Base-by-base conservation (phyloP, 2,888 invertebrate species). In the Copidosoma aretas region DNA sequence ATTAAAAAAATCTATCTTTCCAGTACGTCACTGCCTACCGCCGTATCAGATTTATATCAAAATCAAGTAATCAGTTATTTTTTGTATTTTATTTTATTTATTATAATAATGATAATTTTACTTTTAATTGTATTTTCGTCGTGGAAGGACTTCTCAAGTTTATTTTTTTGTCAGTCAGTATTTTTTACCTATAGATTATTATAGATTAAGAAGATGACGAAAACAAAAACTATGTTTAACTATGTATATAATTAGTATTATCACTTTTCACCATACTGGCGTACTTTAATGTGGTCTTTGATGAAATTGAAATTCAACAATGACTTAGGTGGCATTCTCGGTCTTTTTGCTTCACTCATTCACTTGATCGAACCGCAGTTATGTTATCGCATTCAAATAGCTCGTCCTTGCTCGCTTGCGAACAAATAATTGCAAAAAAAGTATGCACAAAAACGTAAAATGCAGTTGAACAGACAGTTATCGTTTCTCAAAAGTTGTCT, bases 251-350 rank as follows among this genome's bases (percentile, higher is more conserved):
- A 41, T 70, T 66, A 70, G 56, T 71, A 72, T 72, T 72, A 72
- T 72, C 72, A 72, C 72, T 72, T 67, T 72, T 71, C 70, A 72
- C 72, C 72, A 67, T 72, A 72, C 72, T 72, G 72, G 72, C 72
- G 68, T 72, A 67, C 67, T 41, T 41, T 64, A 66, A 72, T 72
- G 68, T 8, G 14, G 70, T 70, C 70, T 66, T 70, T 70, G 70
- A 71, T 66, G 72, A 72, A 70, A 72, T 64, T 63, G 17, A 58
- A 54, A 68, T 72, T 70, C 70, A 72, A 66, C 70, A 72, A 71
- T 67, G 69, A 71, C 71, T 71, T 67, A 67, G 67, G 68, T 69
- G 69, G 68, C 69, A 69, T 71, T 32, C 61, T 68, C 14, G 14
- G 14, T n/a, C n/a, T n/a, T n/a, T n/a, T n/a, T n/a, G 14, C 14